These are phyloP conservation scores for Albula glossodonta DNA, from an alignment of 2,113 vertebrate species.

Conservation along the genomic window DNA sequence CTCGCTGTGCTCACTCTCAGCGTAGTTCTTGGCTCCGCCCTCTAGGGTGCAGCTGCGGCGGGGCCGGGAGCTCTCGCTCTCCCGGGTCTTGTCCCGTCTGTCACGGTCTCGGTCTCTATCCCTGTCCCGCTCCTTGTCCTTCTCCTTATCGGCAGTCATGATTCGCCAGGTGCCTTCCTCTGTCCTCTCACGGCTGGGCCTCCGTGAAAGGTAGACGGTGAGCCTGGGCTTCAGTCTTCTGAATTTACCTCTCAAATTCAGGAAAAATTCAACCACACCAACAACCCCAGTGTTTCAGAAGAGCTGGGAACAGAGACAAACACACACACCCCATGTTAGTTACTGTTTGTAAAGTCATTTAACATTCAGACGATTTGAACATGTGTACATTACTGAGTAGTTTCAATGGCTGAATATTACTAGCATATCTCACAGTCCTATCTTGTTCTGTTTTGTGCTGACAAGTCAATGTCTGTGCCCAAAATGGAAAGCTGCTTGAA, in stretches of 20 bases:
- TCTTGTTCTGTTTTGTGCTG: too few relatives aligned
- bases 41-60: slow-evolving; percentile 94
- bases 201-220: slow-evolving; percentile 99
- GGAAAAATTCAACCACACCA: slow-evolving; percentile 99
- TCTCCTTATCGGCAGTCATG: slow-evolving; percentile 99
- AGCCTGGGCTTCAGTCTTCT: slow-evolving; percentile 99
- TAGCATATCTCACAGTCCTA: too few relatives aligned
- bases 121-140: slow-evolving; percentile 91
- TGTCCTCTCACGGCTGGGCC: slow-evolving; percentile 99
- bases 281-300: slow-evolving; percentile 92
- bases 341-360: too few relatives aligned
- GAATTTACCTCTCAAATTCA: slow-evolving; percentile 99
- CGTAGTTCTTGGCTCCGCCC: slow-evolving; percentile 95
- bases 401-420: too few relatives aligned
- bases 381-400: background rate
- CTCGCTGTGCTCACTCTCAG: slow-evolving; percentile 96
- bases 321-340: background rate
- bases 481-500: too few relatives aligned
- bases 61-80: slow-evolving; percentile 87
- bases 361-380: too few relatives aligned
- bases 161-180: slow-evolving; percentile 99
- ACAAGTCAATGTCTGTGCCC: too few relatives aligned
- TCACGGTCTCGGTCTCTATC: slow-evolving; percentile 89
- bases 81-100: slow-evolving; percentile 78
- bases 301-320: slow-evolving; percentile 66